These are phyloP conservation scores for Myrmecobius fasciatus DNA, from an alignment of 2,113 vertebrate species.

Conservation along the genomic window DNA sequence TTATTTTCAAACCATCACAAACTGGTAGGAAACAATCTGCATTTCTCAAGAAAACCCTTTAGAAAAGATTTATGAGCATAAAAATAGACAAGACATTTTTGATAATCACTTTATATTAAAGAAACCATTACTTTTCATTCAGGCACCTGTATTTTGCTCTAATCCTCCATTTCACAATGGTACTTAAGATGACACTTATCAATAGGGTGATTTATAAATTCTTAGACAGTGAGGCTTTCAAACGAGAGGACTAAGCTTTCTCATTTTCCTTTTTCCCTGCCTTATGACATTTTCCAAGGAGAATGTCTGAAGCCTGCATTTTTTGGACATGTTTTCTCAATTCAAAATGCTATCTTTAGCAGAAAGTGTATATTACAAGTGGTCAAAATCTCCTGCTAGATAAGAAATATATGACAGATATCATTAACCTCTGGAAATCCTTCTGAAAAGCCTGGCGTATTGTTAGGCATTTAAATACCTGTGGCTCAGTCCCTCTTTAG, in stretches of 20 bases:
- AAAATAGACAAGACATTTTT: not conserved
- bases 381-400: conserved; percentile 17
- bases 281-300: conserved; percentile 3
- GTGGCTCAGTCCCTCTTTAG: not conserved
- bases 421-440: not conserved
- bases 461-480: not conserved
- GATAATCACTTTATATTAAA: not conserved
- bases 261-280: not conserved
- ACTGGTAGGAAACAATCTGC: not conserved
- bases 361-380: conserved; percentile 60
- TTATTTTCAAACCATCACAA: not conserved
- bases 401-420: conserved; percentile 3
- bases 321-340: conserved; percentile 54
- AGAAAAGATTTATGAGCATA: not conserved
- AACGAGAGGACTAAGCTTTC: not conserved
- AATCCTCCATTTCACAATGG: not conserved
- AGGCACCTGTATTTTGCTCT: not conserved
- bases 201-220: not conserved
- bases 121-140: not conserved
- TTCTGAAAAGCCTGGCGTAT: not conserved
- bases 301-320: not conserved
- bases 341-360: conserved; percentile 64
- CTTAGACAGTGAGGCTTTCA: not conserved
- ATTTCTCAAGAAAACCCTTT: not conserved
- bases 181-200: not conserved